These are phyloP conservation scores for Leuciscus waleckii DNA, from an alignment of 2,797 vertebrate genomes.

Conservation along the genomic window DNA sequence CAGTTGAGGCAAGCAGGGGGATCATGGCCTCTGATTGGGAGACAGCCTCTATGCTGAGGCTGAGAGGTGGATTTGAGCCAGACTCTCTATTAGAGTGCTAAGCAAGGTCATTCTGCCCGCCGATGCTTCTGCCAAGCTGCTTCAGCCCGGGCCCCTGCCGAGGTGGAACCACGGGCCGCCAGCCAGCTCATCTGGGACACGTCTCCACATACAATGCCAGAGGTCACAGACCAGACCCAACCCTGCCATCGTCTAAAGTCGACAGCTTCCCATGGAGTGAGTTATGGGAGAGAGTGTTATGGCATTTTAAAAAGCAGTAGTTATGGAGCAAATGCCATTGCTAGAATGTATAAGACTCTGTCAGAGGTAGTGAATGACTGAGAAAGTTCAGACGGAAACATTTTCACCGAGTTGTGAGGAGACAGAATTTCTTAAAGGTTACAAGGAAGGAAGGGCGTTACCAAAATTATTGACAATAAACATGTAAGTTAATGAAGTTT, in stretches of 20 bases:
- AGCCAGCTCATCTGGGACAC: conserved; percentile 79
- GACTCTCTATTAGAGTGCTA: conserved; percentile 79
- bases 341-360: not conserved
- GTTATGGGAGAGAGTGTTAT: conserved; percentile 34
- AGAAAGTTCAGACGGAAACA: not conserved
- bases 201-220: conserved; percentile 69
- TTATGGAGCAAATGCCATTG: conserved; percentile 12
- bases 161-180: conserved; percentile 62
- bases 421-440: not conserved
- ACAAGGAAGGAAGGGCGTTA: not conserved
- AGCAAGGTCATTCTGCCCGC: conserved; percentile 76
- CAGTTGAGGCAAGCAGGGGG: conserved; percentile 39
- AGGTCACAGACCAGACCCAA: conserved; percentile 73
- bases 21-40: conserved; percentile 63
- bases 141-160: conserved; percentile 60
- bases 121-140: conserved; percentile 72
- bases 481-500: not conserved
- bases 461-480: not conserved
- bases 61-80: conserved; percentile 79
- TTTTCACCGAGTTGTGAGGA: conserved; percentile 4
- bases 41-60: conserved; percentile 59
- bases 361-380: not conserved
- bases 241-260: conserved; percentile 76
- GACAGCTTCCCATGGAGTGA: conserved; percentile 69
- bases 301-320: conserved; percentile 22